phyloP scores from a whole-genome alignment of 1,140 invertebrate species.

The Drosophila burlai region DNA sequence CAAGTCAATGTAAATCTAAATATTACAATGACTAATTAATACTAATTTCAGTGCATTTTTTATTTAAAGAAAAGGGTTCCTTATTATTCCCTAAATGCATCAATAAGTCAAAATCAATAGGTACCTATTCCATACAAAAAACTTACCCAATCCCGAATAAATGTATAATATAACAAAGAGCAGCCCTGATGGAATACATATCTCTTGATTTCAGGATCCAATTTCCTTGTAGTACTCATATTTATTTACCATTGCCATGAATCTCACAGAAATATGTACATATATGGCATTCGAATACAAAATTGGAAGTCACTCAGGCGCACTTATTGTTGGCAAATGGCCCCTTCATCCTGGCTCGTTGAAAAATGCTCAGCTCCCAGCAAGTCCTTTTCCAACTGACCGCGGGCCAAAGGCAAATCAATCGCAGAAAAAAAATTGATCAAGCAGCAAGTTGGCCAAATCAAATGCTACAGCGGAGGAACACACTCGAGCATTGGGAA shows the following conservation, averaged over 20 bases:
- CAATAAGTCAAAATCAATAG: background rate
- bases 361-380: slow-evolving; percentile 3
- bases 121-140: background rate
- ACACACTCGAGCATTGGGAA: slow-evolving; percentile 55
- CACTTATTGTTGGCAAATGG: slow-evolving; percentile 51
- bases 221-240: slow-evolving; percentile 17
- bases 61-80: no score
- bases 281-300: slow-evolving; percentile 21
- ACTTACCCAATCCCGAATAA: background rate
- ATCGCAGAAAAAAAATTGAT: slow-evolving; percentile 60
- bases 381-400: slow-evolving; percentile 40
- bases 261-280: slow-evolving; percentile 7
- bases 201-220: background rate
- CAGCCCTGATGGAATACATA: slow-evolving; percentile 2
- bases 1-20: no score
- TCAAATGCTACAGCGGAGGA: slow-evolving; percentile 46
- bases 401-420: slow-evolving; percentile 59
- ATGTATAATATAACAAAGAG: slow-evolving; percentile 2
- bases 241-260: slow-evolving; percentile 13
- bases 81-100: background rate
- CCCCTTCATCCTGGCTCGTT: slow-evolving; percentile 16
- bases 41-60: no score
- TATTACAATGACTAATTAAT: no score
- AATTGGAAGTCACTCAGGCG: slow-evolving; percentile 57
- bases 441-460: slow-evolving; percentile 41